Conservation (phyloP, 2,113 vertebrate genomes). For the Mobula birostris region DNA sequence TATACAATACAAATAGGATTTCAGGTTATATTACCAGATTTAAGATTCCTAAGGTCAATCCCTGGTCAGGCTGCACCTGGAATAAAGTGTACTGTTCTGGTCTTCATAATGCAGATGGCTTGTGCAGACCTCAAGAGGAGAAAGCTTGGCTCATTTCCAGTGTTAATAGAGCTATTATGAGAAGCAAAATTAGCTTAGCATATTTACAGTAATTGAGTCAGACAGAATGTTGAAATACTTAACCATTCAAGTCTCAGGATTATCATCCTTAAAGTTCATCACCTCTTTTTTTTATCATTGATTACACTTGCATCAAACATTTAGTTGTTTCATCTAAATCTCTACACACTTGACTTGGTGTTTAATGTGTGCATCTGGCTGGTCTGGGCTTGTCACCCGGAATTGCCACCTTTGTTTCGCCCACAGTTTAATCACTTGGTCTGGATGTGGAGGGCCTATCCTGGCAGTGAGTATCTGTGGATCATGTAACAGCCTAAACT, state of each 20-base stretch:
- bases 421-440: too few species aligned
- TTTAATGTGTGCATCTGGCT: background rate
- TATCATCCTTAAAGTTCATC: background rate
- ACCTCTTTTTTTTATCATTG: background rate
- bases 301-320: background rate
- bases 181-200: background rate
- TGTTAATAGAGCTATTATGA: background rate
- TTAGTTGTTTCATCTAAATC: background rate
- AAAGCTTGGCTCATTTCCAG: background rate
- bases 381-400: too few species aligned
- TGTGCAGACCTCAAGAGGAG: background rate
- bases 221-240: background rate
- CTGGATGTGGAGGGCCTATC: too few species aligned
- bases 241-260: background rate
- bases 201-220: background rate
- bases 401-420: too few species aligned
- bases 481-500: too few species aligned
- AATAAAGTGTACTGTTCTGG: background rate
- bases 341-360: background rate
- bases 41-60: background rate
- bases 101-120: background rate
- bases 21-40: background rate
- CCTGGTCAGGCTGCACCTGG: background rate
- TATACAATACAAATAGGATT: background rate
- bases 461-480: too few species aligned